Conservation (phyloP, 2,888 invertebrate species). For the Drosophila borealis region DNA sequence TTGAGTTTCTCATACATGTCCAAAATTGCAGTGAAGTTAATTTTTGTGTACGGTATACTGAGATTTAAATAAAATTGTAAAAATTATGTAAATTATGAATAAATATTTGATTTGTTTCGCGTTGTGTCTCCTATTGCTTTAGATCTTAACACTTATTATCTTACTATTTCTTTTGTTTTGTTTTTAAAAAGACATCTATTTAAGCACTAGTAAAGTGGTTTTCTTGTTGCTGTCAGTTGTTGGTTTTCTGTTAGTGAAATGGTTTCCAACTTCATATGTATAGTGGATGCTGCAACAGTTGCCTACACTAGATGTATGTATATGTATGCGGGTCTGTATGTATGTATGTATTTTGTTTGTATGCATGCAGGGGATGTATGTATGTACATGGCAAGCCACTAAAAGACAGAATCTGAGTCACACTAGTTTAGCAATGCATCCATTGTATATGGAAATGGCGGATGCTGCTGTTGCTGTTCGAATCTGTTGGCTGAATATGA, state of each 20-base stretch:
- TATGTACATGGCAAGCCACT: conserved; percentile 79
- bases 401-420: conserved; percentile 57
- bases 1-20: conserved; percentile 50
- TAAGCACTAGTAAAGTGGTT: conserved; percentile 77
- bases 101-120: conserved; percentile 73
- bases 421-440: conserved; percentile 87
- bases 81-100: conserved; percentile 70
- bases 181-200: conserved; percentile 73
- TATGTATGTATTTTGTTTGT: conserved; percentile 26
- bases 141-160: conserved; percentile 77
- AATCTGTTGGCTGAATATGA: conserved; percentile 69
- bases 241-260: conserved; percentile 42
- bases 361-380: conserved; percentile 38
- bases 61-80: conserved; percentile 61
- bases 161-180: conserved; percentile 68
- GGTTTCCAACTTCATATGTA: conserved; percentile 57
- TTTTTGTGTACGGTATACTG: conserved; percentile 55
- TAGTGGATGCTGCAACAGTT: conserved; percentile 64
- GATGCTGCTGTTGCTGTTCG: conserved; percentile 76
- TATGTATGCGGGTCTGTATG: conserved; percentile 34
- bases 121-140: conserved; percentile 65
- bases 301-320: conserved; percentile 64
- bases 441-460: conserved; percentile 88
- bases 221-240: conserved; percentile 48
- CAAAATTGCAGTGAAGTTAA: conserved; percentile 32